These are phyloP conservation scores for Ophonus ardosiacus DNA, from an alignment of 2,888 invertebrate species.

Conservation along the genomic window DNA sequence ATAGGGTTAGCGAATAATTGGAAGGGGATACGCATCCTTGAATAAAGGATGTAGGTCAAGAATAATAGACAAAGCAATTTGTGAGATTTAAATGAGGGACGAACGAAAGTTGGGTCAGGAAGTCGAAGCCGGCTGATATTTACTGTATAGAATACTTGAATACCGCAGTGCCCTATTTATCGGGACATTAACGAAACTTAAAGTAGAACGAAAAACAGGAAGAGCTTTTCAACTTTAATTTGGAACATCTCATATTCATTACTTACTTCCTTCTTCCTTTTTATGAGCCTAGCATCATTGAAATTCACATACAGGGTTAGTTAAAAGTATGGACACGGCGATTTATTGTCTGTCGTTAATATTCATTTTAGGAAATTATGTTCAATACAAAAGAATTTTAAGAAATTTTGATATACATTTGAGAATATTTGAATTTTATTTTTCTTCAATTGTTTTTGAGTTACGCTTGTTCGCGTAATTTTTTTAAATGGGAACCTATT, in stretches of 20 bases:
- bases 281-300: background rate
- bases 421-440: no score
- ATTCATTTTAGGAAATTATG: no score
- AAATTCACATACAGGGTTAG: no score
- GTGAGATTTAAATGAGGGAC: background rate
- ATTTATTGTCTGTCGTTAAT: no score
- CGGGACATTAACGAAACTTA: background rate
- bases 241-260: background rate
- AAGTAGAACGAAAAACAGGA: background rate
- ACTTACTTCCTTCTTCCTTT: no score
- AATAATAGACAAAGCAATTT: background rate
- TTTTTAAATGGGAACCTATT: no score
- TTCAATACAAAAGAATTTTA: no score
- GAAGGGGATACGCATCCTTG: background rate
- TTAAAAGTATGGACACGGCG: no score
- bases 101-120: background rate
- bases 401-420: no score
- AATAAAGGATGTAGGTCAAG: background rate
- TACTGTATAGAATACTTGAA: background rate
- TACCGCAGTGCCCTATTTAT: slow-evolving; percentile 29
- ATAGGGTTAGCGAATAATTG: no score
- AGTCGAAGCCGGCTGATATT: slow-evolving; percentile 1
- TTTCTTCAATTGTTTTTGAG: no score
- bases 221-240: background rate
- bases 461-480: no score